Conservation (phyloP, 2,888 invertebrate species). For the Nymphalis c-album region DNA sequence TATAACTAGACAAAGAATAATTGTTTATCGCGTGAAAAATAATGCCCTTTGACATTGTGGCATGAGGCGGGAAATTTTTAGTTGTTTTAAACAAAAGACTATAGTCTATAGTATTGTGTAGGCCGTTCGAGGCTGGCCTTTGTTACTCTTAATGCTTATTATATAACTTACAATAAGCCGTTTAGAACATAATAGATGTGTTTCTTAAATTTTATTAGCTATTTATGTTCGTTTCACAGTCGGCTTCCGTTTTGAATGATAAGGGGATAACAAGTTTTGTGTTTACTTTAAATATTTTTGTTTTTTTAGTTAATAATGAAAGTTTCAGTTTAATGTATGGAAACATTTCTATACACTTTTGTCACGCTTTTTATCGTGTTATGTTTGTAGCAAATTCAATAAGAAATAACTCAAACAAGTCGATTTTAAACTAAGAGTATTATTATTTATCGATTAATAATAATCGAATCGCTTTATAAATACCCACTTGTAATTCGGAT, state of each 20-base stretch:
- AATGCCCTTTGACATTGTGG: constrained; percentile 28
- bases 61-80: constrained; percentile 22
- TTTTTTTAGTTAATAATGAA: too few relatives aligned
- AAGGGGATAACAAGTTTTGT: not conserved
- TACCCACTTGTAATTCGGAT: too few relatives aligned
- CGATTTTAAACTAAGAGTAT: too few relatives aligned
- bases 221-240: not conserved
- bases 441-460: too few relatives aligned
- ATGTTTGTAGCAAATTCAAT: too few relatives aligned
- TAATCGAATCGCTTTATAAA: too few relatives aligned
- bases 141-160: constrained; percentile 9
- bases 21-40: constrained; percentile 34
- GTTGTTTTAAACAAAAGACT: constrained; percentile 15
- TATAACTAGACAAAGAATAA: constrained; percentile 28
- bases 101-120: constrained; percentile 18
- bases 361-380: too few relatives aligned
- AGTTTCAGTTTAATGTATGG: too few relatives aligned
- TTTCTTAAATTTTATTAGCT: constrained; percentile 16
- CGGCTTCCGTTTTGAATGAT: not conserved
- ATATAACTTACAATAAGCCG: constrained; percentile 23
- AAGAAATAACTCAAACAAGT: too few relatives aligned
- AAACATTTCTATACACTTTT: too few relatives aligned
- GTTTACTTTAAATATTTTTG: not conserved
- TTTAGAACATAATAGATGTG: constrained; percentile 16
- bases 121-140: constrained; percentile 17